Evolutionary conservation across 1,140 invertebrate species (phyloP), one percentile per base, ranked within the genome.

Genomic region (Bombus vancouverensis): DNA sequence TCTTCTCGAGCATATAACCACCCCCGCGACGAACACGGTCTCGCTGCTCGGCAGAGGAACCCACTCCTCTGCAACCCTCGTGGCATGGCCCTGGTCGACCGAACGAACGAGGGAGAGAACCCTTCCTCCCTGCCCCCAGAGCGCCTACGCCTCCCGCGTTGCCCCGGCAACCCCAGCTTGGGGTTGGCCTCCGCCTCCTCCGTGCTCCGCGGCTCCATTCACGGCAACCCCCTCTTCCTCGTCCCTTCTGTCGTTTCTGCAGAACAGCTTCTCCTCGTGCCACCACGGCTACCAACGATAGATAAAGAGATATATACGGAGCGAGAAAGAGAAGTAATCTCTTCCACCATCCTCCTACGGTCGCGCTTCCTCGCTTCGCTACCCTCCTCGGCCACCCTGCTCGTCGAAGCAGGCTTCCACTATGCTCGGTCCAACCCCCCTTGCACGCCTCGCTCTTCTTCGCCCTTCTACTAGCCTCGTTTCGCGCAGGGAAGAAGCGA

Each of bases 121-220:
- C 89, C 89, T 91, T 89, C 87, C 90, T 92, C 91, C 83, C 87
- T 93, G 87, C 81, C 88, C 80, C 85, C 87, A 68, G 84, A 88
- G 92, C 91, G 93, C 94, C 93, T 94, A 93, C 93, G 93, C 94
- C 94, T 93, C 92, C 92, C 93, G 89, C 92, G 94, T 95, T 95
- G 94, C 94, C 94, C 86, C 91, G 94, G 94, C 94, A 95, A 95
- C 94, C 90, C 91, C 91, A 88, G 92, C 94, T 94, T 93, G 93
- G 94, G 95, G 94, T 94, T 95, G 94, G 94, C 93, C 92, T 91
- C 93, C 90, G 90, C 92, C 92, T 91, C 93, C 92, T 93, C 93
- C 92, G 92, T 93, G 92, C 91, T 78, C 82, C 90, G 90, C 89
- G 89, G 91, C 92, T 94, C 93, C 93, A 93, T 95, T 94, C 94